These are phyloP conservation scores for Arenicola marina DNA, from an alignment of 2,888 invertebrate species.

Conservation along the genomic window DNA sequence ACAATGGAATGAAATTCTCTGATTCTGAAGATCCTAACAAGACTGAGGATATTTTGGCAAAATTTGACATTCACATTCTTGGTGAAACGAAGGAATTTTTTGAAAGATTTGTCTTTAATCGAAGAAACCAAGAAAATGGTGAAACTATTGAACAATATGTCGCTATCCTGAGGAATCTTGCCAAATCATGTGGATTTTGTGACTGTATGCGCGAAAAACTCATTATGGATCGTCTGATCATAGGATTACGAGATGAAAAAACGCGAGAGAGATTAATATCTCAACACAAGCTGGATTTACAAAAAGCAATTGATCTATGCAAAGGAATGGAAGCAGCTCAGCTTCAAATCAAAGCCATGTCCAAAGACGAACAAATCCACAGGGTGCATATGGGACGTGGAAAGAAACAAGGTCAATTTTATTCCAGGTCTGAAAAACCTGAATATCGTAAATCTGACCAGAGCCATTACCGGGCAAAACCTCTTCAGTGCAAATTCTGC, in stretches of 20 bases:
- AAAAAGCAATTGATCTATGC: not conserved
- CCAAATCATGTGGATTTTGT: not conserved
- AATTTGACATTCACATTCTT: slow-evolving; percentile 3
- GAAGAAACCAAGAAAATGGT: not conserved
- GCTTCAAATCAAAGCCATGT: not conserved
- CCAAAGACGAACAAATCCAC: not conserved
- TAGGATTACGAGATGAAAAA: not conserved
- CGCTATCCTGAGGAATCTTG: not conserved
- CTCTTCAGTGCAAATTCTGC: not conserved
- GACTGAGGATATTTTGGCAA: not conserved
- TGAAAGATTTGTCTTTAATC: not conserved
- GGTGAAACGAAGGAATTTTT: slow-evolving; percentile 2
- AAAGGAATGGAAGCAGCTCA: not conserved
- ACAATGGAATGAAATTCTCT: not conserved
- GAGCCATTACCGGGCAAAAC: not conserved
- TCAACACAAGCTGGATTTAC: not conserved
- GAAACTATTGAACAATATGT: slow-evolving; percentile 3
- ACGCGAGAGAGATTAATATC: not conserved
- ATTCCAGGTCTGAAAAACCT: too few relatives aligned
- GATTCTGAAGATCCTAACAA: not conserved
- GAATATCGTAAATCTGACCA: too few relatives aligned
- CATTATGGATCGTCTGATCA: slow-evolving; percentile 3
- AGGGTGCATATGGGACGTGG: not conserved
- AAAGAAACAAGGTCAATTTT: not conserved
- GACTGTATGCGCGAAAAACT: slow-evolving; percentile 3